Base-by-base conservation (phyloP, 1,140 invertebrate genomes). In the Scaptomyza montana region DNA sequence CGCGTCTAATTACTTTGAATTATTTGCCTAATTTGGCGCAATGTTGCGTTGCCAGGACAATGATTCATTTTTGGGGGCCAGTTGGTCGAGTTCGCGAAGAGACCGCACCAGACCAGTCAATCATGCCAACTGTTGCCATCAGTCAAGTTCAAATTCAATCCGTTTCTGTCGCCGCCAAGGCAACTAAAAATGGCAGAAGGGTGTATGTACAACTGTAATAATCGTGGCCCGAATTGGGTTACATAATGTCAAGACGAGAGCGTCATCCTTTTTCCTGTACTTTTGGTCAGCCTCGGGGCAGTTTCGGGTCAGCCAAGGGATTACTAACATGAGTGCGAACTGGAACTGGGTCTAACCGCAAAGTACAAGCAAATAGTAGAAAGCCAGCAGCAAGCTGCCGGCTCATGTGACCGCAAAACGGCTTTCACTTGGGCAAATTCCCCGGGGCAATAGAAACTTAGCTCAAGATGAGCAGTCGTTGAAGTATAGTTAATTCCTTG, bases 61-160 rank as follows among this genome's bases (percentile, higher is more conserved):
- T 89, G 76, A 80, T 73, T 74, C 71, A 81, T 78, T 67, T 80
- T 7, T 6, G 30, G 25, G 54, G 60, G 43, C 49, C 65, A 65
- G 56, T 47, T 60, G 69, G 72, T 25, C 21, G 21, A 25, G 21
- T 25, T 63, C 50, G 41, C 21, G 49, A 62, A 70, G 45, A 25
- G 30, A 33, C 28, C 28, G 2, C 3, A 33, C 30, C 6, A 33
- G 30, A 33, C 36, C 77, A 73, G 68, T 87, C 84, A 87, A 87
- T 87, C 84, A 84, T 82, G 84, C 79, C 84, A 89, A 89, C 84
- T 89, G 84, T 89, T 89, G 84, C 84, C 79, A 89, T 89, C 79
- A 68, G 71, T 89, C 82, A 77, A 55, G 59, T 62, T 82, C 84
- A 73, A 79, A 72, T 72, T 82, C 65, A 87, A 74, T 70, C 36